Evolutionary conservation across 2,797 vertebrate genomes (phyloP).

Genomic region (Semaprochilodus insignis): DNA sequence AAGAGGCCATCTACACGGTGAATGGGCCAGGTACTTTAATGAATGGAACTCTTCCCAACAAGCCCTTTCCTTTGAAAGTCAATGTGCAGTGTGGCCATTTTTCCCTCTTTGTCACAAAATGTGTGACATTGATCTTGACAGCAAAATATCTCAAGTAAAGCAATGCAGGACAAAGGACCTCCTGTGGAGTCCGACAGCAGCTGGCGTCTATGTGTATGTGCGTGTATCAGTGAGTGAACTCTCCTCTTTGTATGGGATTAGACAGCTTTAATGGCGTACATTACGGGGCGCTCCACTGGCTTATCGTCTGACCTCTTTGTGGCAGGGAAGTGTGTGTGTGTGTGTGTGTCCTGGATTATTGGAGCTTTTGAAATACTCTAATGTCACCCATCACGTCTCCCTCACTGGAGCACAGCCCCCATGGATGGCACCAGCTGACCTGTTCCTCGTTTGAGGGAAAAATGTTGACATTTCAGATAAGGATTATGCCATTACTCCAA

Average conservation of each 20-base stretch:
- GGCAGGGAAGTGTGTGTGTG: conserved; percentile 59
- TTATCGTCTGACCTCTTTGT: conserved; percentile 66
- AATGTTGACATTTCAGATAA: conserved; percentile 79
- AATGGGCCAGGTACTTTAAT: conserved; percentile 20
- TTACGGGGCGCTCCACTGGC: conserved; percentile 61
- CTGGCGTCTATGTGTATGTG: conserved; percentile 21
- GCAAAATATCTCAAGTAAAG: neutral
- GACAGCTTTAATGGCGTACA: conserved; percentile 51
- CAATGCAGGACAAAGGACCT: conserved; percentile 1
- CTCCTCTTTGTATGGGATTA: conserved; percentile 49
- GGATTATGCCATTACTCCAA: conserved; percentile 74
- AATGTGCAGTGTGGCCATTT: neutral
- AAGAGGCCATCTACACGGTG: neutral
- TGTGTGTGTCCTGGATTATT: conserved; percentile 65
- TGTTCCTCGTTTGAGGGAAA: conserved; percentile 59
- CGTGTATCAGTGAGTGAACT: conserved; percentile 5
- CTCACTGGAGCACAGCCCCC: conserved; percentile 50
- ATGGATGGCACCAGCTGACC: conserved; percentile 45
- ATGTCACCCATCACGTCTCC: conserved; percentile 51
- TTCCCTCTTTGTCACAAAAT: conserved; percentile 1
- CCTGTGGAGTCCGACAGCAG: neutral
- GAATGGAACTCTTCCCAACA: conserved; percentile 15
- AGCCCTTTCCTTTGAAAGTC: neutral
- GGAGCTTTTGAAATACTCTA: conserved; percentile 62
- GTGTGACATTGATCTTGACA: conserved; percentile 28